A percentile compares a stretch with the other conserved stretches of the same genome.
These are phyloP conservation scores for Miltochrista miniata DNA, from an alignment of 2,888 invertebrate species.

Conservation along the genomic window DNA sequence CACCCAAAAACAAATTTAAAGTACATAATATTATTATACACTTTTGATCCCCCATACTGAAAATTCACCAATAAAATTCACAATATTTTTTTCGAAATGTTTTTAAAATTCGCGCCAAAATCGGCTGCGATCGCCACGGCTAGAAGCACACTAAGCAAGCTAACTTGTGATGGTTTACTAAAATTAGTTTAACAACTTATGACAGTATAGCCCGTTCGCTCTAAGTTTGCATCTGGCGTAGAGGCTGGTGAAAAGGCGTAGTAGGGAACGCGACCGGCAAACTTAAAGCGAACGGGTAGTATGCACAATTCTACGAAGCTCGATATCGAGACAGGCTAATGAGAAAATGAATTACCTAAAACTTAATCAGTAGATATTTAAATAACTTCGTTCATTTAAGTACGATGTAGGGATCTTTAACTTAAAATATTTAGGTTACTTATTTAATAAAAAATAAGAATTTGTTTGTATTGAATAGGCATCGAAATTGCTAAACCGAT, in stretches of 20 bases:
- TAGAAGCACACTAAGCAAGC: not conserved
- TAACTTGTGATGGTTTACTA: not conserved
- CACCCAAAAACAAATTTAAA: not conserved
- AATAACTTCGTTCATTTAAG: not conserved
- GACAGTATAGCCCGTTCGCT: too few relatives aligned
- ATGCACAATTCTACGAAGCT: not conserved
- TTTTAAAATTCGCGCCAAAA: not conserved
- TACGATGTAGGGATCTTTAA: too few relatives aligned
- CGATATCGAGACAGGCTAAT: constrained; percentile 1
- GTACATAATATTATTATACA: not conserved
- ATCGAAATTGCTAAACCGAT: too few relatives aligned
- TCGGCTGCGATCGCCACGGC: not conserved
- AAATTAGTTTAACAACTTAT: not conserved
- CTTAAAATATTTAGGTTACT: not conserved
- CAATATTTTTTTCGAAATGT: not conserved
- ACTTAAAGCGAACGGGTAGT: too few relatives aligned
- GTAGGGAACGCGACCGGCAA: too few relatives aligned
- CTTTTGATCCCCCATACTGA: not conserved
- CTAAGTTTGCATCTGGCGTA: too few relatives aligned
- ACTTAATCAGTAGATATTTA: not conserved
- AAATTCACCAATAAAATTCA: not conserved
- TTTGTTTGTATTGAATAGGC: too few relatives aligned
- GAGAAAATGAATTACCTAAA: constrained; percentile 1
- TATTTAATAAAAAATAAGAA: too few relatives aligned
- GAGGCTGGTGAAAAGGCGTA: too few relatives aligned